Evolutionary conservation across 2,113 vertebrate species (phyloP), one percentile per base, ranked within the genome.

Genomic region (Sturnus vulgaris): DNA sequence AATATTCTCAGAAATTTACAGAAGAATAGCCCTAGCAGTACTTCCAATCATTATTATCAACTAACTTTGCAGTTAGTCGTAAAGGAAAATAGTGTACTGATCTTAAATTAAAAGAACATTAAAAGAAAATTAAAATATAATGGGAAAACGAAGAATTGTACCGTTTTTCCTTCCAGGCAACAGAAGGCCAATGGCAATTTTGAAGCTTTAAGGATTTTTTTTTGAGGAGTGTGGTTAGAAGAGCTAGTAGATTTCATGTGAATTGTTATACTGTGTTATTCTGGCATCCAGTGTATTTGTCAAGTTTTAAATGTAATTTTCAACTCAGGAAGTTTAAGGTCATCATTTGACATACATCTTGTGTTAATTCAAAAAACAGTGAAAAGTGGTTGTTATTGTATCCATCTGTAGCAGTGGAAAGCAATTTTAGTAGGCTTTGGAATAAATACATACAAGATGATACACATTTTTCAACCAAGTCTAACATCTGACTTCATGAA

Each of bases 401-500:
- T 92, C 82, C 53, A 88, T 96, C 92, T 96, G 77, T 66, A 95
- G 86, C 68, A 95, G 86, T 89, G 81, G 82, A 88, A 82, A 94
- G 73, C 93, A 86, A 95, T 97, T 98, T 95, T 90, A 97, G 79
- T 71, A 89, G 86, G 47, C 23, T 92, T 97, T 93, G 75, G 93
- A 97, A 98, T 98, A 97, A 97, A 98, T 98, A 93, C 88, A 94
- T 95, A 80, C 66, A 93, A 94, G 96, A 97, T 97, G 82, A 92
- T 92, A 86, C 47, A 30, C 92, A 98, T 98, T 98, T 97, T 97
- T 98, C 95, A 96, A 55, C 87, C 63, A 63, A 88, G 68, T 71
- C 87, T 97, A 97, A 95, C 95, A 97, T 97, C 86, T 77, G 92
- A 94, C 94, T 97, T 98, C 90, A 97, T 98, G 97, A 98, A 97